Conservation (phyloP, 2,113 vertebrate species). For the Ciconia boyciana region DNA sequence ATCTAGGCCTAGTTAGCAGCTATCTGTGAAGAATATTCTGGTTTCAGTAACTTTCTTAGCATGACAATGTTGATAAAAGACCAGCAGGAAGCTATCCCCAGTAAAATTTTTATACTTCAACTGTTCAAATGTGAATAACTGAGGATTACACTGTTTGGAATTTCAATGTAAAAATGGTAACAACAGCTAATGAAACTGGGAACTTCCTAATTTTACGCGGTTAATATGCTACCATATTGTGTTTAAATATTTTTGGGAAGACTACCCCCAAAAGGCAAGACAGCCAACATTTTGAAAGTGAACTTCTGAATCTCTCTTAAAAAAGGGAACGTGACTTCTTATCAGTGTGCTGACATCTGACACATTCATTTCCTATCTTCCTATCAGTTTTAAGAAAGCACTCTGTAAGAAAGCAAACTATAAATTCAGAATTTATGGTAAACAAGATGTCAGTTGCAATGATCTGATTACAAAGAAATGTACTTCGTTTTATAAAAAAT, state of each 20-base stretch:
- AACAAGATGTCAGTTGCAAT: neutral
- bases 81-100: neutral
- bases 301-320: neutral
- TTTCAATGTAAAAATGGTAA: neutral
- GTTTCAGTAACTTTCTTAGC: neutral
- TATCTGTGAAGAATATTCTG: neutral
- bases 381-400: neutral
- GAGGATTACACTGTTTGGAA: neutral
- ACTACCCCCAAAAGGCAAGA: neutral
- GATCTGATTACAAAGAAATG: neutral
- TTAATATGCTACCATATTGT: neutral
- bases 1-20: neutral
- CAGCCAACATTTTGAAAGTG: neutral
- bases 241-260: neutral
- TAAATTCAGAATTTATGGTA: neutral
- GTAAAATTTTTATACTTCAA: neutral
- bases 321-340: neutral
- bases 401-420: neutral
- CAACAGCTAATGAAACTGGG: neutral
- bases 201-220: neutral
- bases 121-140: neutral
- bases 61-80: neutral
- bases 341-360: neutral
- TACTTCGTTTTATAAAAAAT: neutral
- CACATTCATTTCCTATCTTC: neutral